A percentile compares a stretch with the other conserved stretches of the same genome.
These are phyloP conservation scores for Lerista edwardsae DNA, from an alignment of 2,797 vertebrate species.

Conservation along the genomic window DNA sequence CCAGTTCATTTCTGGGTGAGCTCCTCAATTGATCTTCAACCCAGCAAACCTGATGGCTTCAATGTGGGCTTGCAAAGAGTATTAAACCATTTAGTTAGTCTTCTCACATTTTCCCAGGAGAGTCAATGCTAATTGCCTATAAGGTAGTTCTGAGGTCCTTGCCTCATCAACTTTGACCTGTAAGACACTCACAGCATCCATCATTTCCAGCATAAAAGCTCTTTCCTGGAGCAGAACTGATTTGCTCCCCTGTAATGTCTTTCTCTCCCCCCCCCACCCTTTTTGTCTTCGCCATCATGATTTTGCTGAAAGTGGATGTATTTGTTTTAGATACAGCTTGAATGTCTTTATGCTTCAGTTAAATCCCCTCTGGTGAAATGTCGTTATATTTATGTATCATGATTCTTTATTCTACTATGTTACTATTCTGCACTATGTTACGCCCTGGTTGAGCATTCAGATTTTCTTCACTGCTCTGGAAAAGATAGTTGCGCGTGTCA, in stretches of 20 bases:
- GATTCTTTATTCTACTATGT: not conserved
- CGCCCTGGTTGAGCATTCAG: not conserved
- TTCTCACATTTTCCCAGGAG: constrained; percentile 17
- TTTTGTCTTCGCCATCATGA: not conserved
- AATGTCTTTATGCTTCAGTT: not conserved
- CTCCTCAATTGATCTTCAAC: constrained; percentile 14
- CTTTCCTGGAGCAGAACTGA: not conserved
- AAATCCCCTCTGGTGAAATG: not conserved
- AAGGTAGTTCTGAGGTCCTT: constrained; percentile 17
- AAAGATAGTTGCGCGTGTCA: not conserved
- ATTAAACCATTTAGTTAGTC: constrained; percentile 20
- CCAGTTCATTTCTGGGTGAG: not conserved
- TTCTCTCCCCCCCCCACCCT: constrained; percentile 22
- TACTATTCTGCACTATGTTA: too few species aligned
- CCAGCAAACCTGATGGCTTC: not conserved
- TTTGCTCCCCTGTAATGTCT: constrained; percentile 18
- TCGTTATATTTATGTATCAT: not conserved
- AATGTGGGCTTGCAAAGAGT: constrained; percentile 21
- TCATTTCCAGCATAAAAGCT: not conserved
- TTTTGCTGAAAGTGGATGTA: constrained; percentile 13
- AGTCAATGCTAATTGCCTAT: constrained; percentile 15
- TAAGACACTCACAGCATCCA: constrained; percentile 7
- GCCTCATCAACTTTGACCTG: constrained; percentile 28
- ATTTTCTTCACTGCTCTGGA: not conserved
- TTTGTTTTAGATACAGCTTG: constrained; percentile 22